Conservation (phyloP, 2,113 vertebrate species). For the Telmatochromis sp. region DNA sequence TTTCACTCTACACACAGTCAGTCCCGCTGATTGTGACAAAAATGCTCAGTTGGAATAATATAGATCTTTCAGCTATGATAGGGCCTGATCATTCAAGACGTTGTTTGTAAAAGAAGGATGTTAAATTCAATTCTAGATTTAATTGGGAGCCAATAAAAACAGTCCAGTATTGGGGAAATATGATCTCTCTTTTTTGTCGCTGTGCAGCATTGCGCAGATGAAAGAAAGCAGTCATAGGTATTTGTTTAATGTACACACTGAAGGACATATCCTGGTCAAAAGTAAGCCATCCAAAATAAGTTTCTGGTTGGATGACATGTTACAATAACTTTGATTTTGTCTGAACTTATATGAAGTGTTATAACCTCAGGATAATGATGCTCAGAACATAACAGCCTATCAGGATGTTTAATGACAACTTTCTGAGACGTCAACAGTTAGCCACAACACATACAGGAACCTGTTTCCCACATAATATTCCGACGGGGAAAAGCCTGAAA, state of each 20-base stretch:
- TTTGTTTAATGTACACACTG: neutral
- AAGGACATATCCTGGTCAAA: neutral
- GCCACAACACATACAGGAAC: neutral
- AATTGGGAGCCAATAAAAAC: neutral
- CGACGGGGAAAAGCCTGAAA: fast-evolving
- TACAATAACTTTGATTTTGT: neutral
- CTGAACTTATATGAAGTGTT: fast-evolving
- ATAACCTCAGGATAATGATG: neutral
- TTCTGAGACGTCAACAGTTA: neutral
- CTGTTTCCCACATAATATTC: neutral
- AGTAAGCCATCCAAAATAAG: neutral
- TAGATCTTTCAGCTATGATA: neutral
- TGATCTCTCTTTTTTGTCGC: neutral
- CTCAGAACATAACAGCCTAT: neutral
- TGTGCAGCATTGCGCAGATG: neutral
- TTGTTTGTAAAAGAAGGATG: neutral
- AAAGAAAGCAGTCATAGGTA: neutral
- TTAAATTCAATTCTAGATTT: neutral
- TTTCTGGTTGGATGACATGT: neutral
- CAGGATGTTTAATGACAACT: fast-evolving
- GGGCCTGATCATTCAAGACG: neutral
- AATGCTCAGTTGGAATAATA: neutral
- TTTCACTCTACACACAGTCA: neutral
- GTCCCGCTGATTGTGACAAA: neutral
- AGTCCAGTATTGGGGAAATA: neutral